Evolutionary conservation across 2,113 vertebrate genomes (phyloP).

Genomic region (Dipodomys merriami): DNA sequence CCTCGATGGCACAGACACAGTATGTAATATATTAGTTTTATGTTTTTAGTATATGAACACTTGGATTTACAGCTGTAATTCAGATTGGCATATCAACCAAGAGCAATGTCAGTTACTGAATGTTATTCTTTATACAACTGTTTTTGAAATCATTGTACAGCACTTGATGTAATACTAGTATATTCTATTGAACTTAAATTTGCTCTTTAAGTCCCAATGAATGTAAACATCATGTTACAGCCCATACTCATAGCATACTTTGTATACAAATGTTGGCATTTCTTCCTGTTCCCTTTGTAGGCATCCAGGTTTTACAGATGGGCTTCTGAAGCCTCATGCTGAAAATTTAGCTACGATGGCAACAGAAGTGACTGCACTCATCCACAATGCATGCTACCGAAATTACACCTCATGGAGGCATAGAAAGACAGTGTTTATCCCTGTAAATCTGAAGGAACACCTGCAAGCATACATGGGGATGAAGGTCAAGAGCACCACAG

Average conservation of each 20-base stretch:
- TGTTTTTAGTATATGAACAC: not conserved
- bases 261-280: slow-evolving; percentile 3
- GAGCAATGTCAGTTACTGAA: not conserved
- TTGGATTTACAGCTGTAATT: not conserved
- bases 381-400: slow-evolving; percentile 26
- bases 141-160: not conserved
- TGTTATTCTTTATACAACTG: not conserved
- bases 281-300: slow-evolving; percentile 22
- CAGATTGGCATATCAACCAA: not conserved
- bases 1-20: not conserved
- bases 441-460: slow-evolving; percentile 47
- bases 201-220: not conserved
- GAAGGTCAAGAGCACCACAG: slow-evolving; percentile 49
- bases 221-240: not conserved
- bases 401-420: slow-evolving; percentile 48
- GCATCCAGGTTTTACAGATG: slow-evolving; percentile 53
- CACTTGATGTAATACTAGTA: not conserved
- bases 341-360: slow-evolving; percentile 61
- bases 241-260: not conserved
- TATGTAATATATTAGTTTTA: not conserved
- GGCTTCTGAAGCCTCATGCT: slow-evolving; percentile 52
- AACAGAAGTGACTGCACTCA: slow-evolving; percentile 47
- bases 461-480: slow-evolving; percentile 42
- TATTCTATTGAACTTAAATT: slow-evolving; percentile 20
- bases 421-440: slow-evolving; percentile 25